Evolutionary conservation across 30 jellyfish, hydroid and myxozoan genomes (phyloP).

Genomic region (Aurelia sp.): DNA sequence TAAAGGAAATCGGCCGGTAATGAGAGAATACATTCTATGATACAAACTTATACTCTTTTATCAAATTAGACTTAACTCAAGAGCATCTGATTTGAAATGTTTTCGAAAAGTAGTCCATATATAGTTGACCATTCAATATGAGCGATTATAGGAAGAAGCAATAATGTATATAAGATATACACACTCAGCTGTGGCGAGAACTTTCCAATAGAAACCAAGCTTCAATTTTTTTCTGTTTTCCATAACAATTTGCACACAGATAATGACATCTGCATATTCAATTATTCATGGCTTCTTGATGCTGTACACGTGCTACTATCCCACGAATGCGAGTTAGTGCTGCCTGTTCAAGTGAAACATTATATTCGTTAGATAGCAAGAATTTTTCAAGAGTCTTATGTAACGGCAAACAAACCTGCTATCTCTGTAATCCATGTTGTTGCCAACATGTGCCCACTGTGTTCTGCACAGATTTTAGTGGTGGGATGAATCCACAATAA

Average conservation of each 20-base stretch:
- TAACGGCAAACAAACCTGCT: background rate
- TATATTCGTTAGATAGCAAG: background rate
- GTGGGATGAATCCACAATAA: too few species aligned
- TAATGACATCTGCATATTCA: background rate
- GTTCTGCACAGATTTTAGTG: too few species aligned
- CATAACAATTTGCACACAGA: background rate
- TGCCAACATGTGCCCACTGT: too few species aligned
- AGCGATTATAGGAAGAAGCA: constrained; percentile 29
- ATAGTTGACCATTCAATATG: constrained; percentile 29
- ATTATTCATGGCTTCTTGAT: constrained; percentile 62
- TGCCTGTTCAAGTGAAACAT: constrained; percentile 47
- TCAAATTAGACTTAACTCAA: constrained; percentile 62
- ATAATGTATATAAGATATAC: background rate
- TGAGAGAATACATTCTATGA: background rate
- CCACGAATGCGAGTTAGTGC: constrained; percentile 96
- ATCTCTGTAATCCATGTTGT: too few species aligned
- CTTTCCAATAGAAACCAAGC: background rate
- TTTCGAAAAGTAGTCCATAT: background rate
- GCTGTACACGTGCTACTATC: constrained; percentile 90
- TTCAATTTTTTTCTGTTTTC: background rate
- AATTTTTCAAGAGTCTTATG: background rate
- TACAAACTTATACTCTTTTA: constrained; percentile 68
- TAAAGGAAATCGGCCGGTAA: too few species aligned
- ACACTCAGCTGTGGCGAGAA: constrained; percentile 14
- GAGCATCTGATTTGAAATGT: constrained; percentile 18